These are phyloP conservation scores for Blomia tropicalis DNA, from an alignment of 2,888 invertebrate genomes.

Conservation along the genomic window DNA sequence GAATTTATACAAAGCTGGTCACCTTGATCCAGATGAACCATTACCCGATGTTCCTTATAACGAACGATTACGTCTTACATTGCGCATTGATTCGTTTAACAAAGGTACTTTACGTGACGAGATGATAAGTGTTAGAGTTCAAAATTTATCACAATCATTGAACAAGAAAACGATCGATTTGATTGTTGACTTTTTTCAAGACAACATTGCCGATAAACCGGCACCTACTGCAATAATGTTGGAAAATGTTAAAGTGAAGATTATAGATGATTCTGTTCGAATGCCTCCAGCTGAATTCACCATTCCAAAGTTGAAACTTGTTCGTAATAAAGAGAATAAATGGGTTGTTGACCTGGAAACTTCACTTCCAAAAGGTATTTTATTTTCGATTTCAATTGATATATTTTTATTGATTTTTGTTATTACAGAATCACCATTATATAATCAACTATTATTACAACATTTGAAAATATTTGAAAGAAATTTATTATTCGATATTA, in stretches of 20 bases:
- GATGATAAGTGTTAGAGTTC: constrained; percentile 15
- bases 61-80: neutral
- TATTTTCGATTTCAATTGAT: neutral
- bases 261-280: constrained; percentile 15
- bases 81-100: constrained; percentile 17
- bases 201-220: neutral
- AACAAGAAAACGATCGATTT: constrained; percentile 15
- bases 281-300: constrained; percentile 13
- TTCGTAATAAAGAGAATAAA: constrained; percentile 7
- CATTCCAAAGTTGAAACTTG: neutral
- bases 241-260: constrained; percentile 6
- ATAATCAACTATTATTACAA: neutral
- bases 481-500: constrained; percentile 7
- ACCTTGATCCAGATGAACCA: neutral
- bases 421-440: neutral
- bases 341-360: constrained; percentile 2
- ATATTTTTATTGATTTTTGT: neutral
- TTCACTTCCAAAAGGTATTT: neutral
- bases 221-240: constrained; percentile 3
- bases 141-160: constrained; percentile 3
- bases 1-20: neutral
- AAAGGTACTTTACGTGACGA: constrained; percentile 16
- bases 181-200: constrained; percentile 19
- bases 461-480: constrained; percentile 17
- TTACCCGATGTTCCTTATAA: neutral